Evolutionary conservation across 2,113 vertebrate genomes (phyloP), one percentile per base, ranked within the genome.

Genomic region (Labeo rohita): DNA sequence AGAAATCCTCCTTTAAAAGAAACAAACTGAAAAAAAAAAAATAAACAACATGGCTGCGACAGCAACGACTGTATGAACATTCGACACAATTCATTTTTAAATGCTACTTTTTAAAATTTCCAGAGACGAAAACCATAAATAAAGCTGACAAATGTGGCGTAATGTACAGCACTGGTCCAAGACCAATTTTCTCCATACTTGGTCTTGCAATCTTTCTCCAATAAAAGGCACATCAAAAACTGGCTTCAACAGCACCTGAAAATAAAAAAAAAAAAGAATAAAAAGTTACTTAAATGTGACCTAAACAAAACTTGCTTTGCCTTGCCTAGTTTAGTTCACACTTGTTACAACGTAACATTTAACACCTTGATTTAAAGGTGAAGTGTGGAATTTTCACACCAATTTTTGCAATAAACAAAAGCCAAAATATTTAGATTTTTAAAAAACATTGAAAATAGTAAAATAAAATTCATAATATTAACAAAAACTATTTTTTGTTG

Each of bases 101-200:
- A 93, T 91, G 91, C 94, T 91, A 91, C 84, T 80, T 89, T 94
- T 96, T 94, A 92, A 94, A 93, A 95, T 93, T 94, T 92, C 92
- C 93, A 90, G 94, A 92, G 93, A 95, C 93, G 28, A 54, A 95
- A 89, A 91, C 97, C 95, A 96, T 97, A 98, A 98, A 98, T 97
- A 97, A 97, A 97, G 95, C 95, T 95, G 95, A 95, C 95, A 95
- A 96, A 97, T 97, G 95, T 96, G 95, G 94, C 93, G 92, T 96
- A 95, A 96, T 91, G 92, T 95, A 96, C 93, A 95, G 94, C 95
- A 95, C 94, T 95, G 94, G 92, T 96, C 95, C 94, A 89, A 94
- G 91, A 95, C 92, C 93, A 87, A 84, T 91, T 90, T 88, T 92
- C 89, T 85, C 47, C 43, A 89, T 88, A 89, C 70, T 50, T 39